Evolutionary conservation across 2,888 invertebrate genomes (phyloP).

Genomic region (Aspidapion aeneum): DNA sequence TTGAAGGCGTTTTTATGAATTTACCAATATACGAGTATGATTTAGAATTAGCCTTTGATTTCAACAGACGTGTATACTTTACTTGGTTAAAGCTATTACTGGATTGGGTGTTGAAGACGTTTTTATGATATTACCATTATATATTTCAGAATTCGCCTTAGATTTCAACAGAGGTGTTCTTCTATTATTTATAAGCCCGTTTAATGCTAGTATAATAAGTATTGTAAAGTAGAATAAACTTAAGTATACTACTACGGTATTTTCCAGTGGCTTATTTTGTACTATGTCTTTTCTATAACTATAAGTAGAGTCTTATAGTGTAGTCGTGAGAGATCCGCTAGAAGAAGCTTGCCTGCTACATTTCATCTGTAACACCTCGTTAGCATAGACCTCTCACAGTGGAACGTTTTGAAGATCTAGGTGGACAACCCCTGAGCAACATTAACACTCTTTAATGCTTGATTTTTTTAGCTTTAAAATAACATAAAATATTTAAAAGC

Average conservation of each 20-base stretch:
- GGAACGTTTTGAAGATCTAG: no score
- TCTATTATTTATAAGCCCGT: conserved; percentile 76
- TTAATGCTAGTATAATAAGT: conserved; percentile 66
- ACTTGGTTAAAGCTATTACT: conserved; percentile 56
- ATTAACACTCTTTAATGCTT: no score
- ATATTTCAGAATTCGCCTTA: conserved; percentile 81
- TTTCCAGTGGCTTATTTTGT: conserved; percentile 47
- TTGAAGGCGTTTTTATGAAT: conserved; percentile 67
- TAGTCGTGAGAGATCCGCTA: no score
- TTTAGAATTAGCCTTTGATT: no score
- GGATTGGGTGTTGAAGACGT: conserved; percentile 67
- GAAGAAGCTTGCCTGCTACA: conserved; percentile 12
- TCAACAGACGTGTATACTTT: no score
- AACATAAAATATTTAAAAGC: no score
- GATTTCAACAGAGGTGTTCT: conserved; percentile 77
- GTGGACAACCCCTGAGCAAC: no score
- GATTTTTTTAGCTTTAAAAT: no score
- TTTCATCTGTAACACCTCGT: conserved; percentile 21
- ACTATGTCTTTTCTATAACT: no score
- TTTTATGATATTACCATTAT: conserved; percentile 74
- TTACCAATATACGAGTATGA: conserved; percentile 86
- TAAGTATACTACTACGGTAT: conserved; percentile 58
- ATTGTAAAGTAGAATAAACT: conserved; percentile 59
- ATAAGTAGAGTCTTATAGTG: no score
- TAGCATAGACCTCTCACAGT: conserved; percentile 50